Conservation (phyloP, 2,797 vertebrate genomes). For the Propithecus deckenii region DNA sequence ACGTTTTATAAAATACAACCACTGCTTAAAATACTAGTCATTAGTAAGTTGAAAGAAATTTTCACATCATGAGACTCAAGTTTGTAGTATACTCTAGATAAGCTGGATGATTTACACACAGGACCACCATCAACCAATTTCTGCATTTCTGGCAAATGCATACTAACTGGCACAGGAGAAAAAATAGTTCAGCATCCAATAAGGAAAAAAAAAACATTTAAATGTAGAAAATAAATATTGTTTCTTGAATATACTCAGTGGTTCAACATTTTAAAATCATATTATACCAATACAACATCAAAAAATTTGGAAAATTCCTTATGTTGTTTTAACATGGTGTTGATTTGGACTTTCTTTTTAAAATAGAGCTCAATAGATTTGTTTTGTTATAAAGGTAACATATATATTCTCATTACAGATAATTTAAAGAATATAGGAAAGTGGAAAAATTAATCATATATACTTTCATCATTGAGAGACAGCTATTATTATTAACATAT, state of each 20-base stretch:
- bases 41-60: not conserved
- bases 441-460: not conserved
- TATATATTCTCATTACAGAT: not conserved
- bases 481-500: not conserved
- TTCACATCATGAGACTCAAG: not conserved
- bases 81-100: not conserved
- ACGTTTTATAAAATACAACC: not conserved
- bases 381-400: not conserved
- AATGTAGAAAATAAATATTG: not conserved
- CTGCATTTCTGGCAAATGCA: not conserved
- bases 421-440: not conserved
- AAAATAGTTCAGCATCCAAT: not conserved
- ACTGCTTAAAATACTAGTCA: not conserved
- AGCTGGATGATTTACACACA: not conserved
- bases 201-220: not conserved
- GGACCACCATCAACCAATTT: not conserved
- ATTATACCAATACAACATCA: not conserved
- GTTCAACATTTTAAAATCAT: not conserved
- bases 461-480: not conserved
- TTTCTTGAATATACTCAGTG: not conserved
- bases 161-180: not conserved
- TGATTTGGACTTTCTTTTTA: conserved; percentile 6
- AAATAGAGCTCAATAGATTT: not conserved
- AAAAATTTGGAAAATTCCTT: not conserved
- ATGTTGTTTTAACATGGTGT: not conserved